Evolutionary conservation across 2,888 invertebrate species (phyloP), one percentile per base, ranked within the genome.

Genomic region (Spilosoma lubricipeda): DNA sequence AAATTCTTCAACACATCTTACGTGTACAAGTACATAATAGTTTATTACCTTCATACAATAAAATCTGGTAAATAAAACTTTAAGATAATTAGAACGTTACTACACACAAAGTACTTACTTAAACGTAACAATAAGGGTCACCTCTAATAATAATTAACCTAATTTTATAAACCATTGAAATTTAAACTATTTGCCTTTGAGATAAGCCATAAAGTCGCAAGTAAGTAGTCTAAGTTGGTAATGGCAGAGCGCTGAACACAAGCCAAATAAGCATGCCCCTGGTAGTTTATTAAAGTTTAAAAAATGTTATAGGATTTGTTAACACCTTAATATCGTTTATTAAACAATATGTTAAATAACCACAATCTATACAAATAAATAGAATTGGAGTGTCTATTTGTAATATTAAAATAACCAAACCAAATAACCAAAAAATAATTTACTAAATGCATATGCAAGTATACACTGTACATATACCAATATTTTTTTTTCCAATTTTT

Each of bases 241-340:
- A 88, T 85, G 81, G 86, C 83, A 85, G 78, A 81, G 79, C 75
- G 68, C 77, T 73, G 78, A 78, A 76, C 80, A 80, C 81, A 76
- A 71, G 84, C 81, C 72, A 85, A 88, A 88, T 88, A 88, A 85
- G 80, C 79, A 65, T 72, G 77, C 79, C 78, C 13, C 39, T 66
- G 45, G 36, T 74, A 63, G 48, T 70, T 77, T 74, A 77, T 79
- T 81, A 74, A 72, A 67, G 69, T 67, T 70, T 74, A 69, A 48
- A 67, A 81, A 72, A 27, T 64, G 18, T 27, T 18, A 63, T 7
- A 30, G 59, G 63, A 63, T 63, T 30, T 63, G 30, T 63, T 30
- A 15, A 30, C 15, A 30, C 63, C 18, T 63, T 30, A 63, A 63
- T n/a, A 15, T 5, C 18, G 27, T 63, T 30, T 30, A 27, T 15